phyloP scores from a whole-genome alignment of 2,888 invertebrate genomes.

The Trypoxylon attenuatum region DNA sequence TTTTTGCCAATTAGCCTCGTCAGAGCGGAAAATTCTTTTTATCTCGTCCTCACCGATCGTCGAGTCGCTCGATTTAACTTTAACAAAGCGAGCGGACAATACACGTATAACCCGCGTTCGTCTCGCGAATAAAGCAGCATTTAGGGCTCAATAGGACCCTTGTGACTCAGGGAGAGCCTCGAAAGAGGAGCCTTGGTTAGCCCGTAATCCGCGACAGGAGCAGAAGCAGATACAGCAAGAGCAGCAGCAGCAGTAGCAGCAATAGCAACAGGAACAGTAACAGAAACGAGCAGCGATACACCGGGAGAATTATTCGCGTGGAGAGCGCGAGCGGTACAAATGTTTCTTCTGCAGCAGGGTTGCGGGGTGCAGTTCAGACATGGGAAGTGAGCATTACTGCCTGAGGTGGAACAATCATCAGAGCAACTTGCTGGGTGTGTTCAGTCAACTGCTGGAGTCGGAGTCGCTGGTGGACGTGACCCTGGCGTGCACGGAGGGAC shows the following conservation, averaged over 20 bases:
- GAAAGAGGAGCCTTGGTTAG: too few relatives aligned
- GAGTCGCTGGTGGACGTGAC: conserved; percentile 97
- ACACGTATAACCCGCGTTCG: too few relatives aligned
- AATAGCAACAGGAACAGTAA: background rate
- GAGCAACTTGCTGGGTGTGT: conserved; percentile 97
- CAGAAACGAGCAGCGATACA: background rate
- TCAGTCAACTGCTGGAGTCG: conserved; percentile 96
- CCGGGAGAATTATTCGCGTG: background rate
- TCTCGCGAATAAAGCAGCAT: too few relatives aligned
- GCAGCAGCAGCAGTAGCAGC: background rate
- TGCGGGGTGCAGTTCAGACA: conserved; percentile 95
- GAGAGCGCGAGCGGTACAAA: conserved; percentile 29
- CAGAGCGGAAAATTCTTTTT: too few relatives aligned
- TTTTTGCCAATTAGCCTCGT: too few relatives aligned
- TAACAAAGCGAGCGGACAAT: too few relatives aligned
- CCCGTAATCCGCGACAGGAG: background rate
- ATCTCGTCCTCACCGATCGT: too few relatives aligned
- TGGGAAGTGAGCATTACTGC: conserved; percentile 99
- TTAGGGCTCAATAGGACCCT: too few relatives aligned
- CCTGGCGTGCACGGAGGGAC: conserved; percentile 96
- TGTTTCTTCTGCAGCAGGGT: conserved; percentile 71
- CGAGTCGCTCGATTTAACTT: too few relatives aligned
- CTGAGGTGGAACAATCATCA: conserved; percentile 99
- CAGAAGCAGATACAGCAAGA: background rate
- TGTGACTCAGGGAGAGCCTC: too few relatives aligned